Base-by-base conservation (phyloP, 2,797 vertebrate genomes). In the Tamandua tetradactyla region DNA sequence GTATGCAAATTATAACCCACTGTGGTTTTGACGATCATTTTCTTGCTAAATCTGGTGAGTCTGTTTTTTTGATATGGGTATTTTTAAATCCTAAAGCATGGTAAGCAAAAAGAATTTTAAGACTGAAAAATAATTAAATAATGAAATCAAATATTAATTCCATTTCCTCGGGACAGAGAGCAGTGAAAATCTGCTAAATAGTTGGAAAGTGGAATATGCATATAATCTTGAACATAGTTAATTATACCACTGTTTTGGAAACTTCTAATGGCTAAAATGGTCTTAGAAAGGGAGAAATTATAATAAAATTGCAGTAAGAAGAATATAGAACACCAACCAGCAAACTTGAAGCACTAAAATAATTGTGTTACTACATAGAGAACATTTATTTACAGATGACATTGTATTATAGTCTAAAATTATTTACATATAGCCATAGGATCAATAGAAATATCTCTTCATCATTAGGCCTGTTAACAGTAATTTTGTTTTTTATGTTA, bases 261-360 rank as follows among this genome's bases (percentile, higher is more conserved):
- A 89, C 4, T 25, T 88, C 42, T 87, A 69, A 81, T 78, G 37
- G 85, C 2, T 30, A 81, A 81, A 91, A 72, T 64, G 44, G 47
- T 11, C 25, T 69, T n/a, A 25, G 6, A 14, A 27, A 30, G 47
- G 72, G 80, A 59, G 57, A 91, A 76, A 37, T n/a, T n/a, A 92
- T 66, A 96, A 92, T 84, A 35, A 55, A 95, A 90, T 93, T 69
- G 62, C 44, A 64, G 44, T 75, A 42, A 10, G 5, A 87, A 68
- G n/a, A 72, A 89, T 76, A 59, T 55, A 94, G 44, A 42, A 68
- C 7, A 71, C 14, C 75, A 89, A 23, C 23, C 40, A 84, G 69
- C 14, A 61, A 61, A 42, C 27, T 93, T 55, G 17, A 95, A 72
- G 27, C 35, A 90, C 22, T 47, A 93, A 91, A 27, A 23, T 89